A percentile compares a stretch with the other conserved stretches of the same genome.
These are phyloP conservation scores for Nycticorax nycticorax DNA, from an alignment of 2,113 vertebrate species.

Conservation along the genomic window DNA sequence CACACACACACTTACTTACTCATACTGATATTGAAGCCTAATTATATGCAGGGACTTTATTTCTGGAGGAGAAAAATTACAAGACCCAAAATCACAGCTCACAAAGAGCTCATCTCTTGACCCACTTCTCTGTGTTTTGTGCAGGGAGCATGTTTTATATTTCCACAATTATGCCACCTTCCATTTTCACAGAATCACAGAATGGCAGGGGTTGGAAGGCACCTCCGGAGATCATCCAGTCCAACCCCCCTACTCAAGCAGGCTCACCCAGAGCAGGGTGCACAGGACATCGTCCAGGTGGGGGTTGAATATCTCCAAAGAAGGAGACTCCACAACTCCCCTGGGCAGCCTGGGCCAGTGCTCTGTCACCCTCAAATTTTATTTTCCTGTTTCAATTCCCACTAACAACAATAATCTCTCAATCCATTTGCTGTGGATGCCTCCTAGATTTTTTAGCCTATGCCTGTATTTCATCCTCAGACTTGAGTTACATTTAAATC, in stretches of 20 bases:
- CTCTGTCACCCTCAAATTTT: background rate
- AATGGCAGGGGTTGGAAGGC: too few species aligned
- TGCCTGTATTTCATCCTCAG: background rate
- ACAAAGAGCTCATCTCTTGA: background rate
- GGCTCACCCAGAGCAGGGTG: too few species aligned
- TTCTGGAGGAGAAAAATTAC: background rate
- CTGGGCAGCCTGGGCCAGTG: too few species aligned
- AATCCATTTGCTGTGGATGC: accelerated
- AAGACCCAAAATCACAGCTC: background rate
- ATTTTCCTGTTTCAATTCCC: background rate
- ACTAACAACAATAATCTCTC: background rate
- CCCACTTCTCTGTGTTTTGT: background rate
- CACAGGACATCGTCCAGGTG: too few species aligned
- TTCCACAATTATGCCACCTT: background rate
- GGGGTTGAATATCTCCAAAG: too few species aligned
- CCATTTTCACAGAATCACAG: too few species aligned
- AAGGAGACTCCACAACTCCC: too few species aligned
- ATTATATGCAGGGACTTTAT: background rate
- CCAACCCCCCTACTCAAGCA: too few species aligned
- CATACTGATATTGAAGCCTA: background rate
- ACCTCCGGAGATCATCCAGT: too few species aligned
- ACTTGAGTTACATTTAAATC: background rate
- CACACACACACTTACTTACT: too few species aligned
- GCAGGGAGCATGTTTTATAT: background rate
- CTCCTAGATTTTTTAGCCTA: background rate